Evolutionary conservation across 2,797 vertebrate genomes (phyloP).

Genomic region (Geotrypetes seraphini): DNA sequence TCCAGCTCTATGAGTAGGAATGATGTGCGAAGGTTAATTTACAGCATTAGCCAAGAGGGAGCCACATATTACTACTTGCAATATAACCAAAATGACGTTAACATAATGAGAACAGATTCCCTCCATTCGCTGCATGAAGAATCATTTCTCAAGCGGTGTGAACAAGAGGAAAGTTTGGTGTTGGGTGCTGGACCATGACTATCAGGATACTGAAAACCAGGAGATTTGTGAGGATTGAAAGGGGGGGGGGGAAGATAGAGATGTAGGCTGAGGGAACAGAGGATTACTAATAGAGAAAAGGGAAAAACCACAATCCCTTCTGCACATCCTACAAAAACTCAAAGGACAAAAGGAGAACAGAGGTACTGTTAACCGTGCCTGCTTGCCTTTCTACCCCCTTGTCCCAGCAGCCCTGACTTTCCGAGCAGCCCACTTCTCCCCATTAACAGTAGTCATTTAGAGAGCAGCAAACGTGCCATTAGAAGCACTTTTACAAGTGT

Average conservation of each 20-base stretch:
- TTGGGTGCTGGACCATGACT: neutral
- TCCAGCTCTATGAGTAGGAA: slow-evolving; percentile 19
- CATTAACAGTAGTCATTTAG: slow-evolving; percentile 85
- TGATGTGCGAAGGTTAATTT: slow-evolving; percentile 44
- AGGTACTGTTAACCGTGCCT: slow-evolving; percentile 58
- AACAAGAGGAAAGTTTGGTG: neutral
- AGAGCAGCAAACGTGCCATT: slow-evolving; percentile 96
- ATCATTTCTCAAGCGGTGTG: no score
- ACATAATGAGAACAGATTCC: slow-evolving; percentile 27
- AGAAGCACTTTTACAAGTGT: slow-evolving; percentile 98
- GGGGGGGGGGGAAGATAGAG: neutral
- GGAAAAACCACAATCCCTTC: slow-evolving; percentile 10
- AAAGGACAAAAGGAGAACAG: slow-evolving; percentile 33
- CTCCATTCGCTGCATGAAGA: slow-evolving; percentile 32
- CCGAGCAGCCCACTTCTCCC: slow-evolving; percentile 76
- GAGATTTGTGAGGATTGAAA: neutral
- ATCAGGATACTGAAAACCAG: neutral
- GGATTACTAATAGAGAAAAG: neutral
- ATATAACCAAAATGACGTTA: slow-evolving; percentile 38
- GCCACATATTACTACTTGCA: slow-evolving; percentile 43
- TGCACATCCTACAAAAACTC: slow-evolving; percentile 25
- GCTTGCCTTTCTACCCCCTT: slow-evolving; percentile 65
- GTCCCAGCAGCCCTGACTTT: slow-evolving; percentile 72
- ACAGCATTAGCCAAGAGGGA: slow-evolving; percentile 43
- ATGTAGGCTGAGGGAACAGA: neutral